Evolutionary conservation across 2,113 vertebrate species (phyloP), one percentile per base, ranked within the genome.

Genomic region (Erpornis zantholeuca): DNA sequence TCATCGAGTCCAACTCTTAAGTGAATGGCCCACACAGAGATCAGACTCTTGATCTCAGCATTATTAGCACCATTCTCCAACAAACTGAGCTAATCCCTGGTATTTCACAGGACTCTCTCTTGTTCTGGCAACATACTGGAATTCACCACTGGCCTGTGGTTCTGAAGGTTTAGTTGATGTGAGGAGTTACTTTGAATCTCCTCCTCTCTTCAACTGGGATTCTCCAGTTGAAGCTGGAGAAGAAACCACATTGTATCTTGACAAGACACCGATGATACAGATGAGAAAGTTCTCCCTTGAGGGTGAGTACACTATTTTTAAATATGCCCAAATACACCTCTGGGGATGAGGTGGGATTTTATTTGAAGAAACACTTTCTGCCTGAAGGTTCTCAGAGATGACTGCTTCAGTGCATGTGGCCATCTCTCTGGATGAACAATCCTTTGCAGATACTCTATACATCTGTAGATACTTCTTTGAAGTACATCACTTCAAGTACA

Each of bases 231-330:
- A 70, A 82, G 53, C 44, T 64, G 35, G 29, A 82, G 33, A 10
- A 78, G 35, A 63, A 90, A 84, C 10, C 56, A 31, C 23, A 31
- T 22, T 57, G 19, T 40, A 69, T 50, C 2, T 3, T 2, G 8
- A 36, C 0, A 0, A 91, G 50, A 56, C 40, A 69, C 10, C 35
- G 36, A 7, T 1, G 15, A 18, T 8, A 31, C 4, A 52, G 49
- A 52, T 12, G 28, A 56, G 22, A 83, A 75, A 2, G 9, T 16
- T 18, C 29, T 38, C 28, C 27, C 27, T 36, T 1, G 1, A 25
- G 18, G 2, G 9, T 42, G 3, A 84, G 45, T 8, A 73, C 19
- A 12, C 28, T 20, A 60, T 15, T 45, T 18, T 4, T 4, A 45
- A 76, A 35, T 7, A n/a, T 0, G 2, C 40, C 38, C 52, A 61